Percentiles rank a stretch among this genome's conserved stretches.
Conservation (phyloP, 2,888 invertebrate species). For the Diaprepes abbreviatus region DNA sequence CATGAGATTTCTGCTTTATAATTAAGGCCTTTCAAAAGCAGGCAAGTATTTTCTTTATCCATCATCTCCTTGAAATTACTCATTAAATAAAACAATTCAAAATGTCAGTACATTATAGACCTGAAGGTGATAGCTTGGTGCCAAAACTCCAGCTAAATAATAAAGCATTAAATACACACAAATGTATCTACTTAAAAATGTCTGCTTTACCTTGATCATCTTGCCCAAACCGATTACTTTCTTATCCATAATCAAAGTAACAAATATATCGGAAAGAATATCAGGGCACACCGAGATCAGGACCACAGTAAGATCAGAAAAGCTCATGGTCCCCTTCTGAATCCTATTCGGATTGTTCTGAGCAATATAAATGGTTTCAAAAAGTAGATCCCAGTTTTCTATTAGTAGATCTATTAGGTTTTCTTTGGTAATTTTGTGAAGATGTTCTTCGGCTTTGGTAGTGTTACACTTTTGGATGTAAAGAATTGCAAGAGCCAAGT, state of each 20-base stretch:
- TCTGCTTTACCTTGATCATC: constrained; percentile 65
- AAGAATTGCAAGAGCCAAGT: constrained; percentile 68
- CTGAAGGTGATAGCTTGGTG: too few species aligned
- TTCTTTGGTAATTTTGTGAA: constrained; percentile 66
- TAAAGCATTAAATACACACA: too few species aligned
- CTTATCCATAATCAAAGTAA: constrained; percentile 67
- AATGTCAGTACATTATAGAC: too few species aligned
- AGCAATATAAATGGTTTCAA: constrained; percentile 67
- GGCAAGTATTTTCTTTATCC: too few species aligned
- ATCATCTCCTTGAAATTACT: too few species aligned
- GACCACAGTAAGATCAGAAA: constrained; percentile 71
- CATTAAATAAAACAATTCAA: too few species aligned
- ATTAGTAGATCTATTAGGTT: constrained; percentile 66
- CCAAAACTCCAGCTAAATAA: too few species aligned
- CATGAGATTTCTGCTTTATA: too few species aligned
- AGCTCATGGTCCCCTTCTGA: constrained; percentile 66
- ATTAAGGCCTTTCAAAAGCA: too few species aligned
- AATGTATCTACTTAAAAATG: too few species aligned
- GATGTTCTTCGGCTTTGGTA: constrained; percentile 66
- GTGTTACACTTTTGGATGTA: constrained; percentile 70
- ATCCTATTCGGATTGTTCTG: constrained; percentile 46
- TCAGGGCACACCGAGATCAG: constrained; percentile 69
- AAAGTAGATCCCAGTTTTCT: constrained; percentile 70
- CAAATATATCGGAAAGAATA: constrained; percentile 68
- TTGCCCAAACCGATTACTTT: constrained; percentile 67